These are phyloP conservation scores for Chromis chromis DNA, from an alignment of 2,797 vertebrate species.

Conservation along the genomic window DNA sequence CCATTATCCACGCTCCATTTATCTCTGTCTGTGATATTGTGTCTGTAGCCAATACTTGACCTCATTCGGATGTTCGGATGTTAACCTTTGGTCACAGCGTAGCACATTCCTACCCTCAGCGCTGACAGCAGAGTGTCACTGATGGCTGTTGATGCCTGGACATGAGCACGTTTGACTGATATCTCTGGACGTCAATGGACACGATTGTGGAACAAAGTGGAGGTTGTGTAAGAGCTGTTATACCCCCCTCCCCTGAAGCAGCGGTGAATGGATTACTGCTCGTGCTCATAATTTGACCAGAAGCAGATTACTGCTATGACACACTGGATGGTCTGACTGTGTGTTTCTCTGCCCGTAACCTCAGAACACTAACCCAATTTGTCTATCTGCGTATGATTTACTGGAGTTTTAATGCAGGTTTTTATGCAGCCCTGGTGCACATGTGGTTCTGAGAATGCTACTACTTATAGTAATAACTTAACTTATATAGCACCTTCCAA, in stretches of 20 bases:
- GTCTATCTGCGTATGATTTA: conserved; percentile 3
- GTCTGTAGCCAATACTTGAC: conserved; percentile 62
- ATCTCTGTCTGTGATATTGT: conserved; percentile 51
- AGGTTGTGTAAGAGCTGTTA: conserved; percentile 12
- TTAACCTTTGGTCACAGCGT: conserved; percentile 23
- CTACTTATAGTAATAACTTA: too few species aligned
- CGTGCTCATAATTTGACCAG: conserved; percentile 25
- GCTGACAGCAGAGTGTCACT: conserved; percentile 4
- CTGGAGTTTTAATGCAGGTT: neutral
- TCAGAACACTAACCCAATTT: neutral
- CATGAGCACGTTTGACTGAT: neutral
- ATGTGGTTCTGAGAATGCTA: neutral
- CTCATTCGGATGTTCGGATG: conserved; percentile 35
- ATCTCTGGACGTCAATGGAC: conserved; percentile 7
- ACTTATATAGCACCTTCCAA: too few species aligned
- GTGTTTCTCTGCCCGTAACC: neutral
- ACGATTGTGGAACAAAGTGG: neutral
- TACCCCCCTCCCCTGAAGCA: conserved; percentile 3
- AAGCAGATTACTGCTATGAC: conserved; percentile 10
- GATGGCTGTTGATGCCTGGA: conserved; percentile 6
- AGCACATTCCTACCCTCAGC: neutral
- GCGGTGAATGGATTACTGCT: conserved; percentile 44
- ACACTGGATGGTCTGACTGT: conserved; percentile 8
- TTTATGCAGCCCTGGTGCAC: neutral
- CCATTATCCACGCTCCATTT: conserved; percentile 73